A percentile compares a stretch with the other conserved stretches of the same genome.
These are phyloP conservation scores for Athene noctua DNA, from an alignment of 2,113 vertebrate genomes.

Conservation along the genomic window DNA sequence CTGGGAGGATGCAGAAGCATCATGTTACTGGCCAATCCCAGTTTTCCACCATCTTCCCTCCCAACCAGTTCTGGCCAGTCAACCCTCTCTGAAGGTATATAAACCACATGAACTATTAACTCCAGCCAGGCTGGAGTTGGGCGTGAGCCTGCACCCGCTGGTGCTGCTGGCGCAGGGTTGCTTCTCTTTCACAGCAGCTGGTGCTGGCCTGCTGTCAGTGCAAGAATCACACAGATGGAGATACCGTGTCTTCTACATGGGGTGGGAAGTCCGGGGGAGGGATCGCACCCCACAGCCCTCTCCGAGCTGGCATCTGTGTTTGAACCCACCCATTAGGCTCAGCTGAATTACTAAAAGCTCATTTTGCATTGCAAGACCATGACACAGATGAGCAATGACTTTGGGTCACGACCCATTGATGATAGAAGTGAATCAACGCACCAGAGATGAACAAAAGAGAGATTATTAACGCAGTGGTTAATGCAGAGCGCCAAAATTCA, in stretches of 20 bases:
- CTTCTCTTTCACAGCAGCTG: not conserved
- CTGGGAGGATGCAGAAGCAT: not conserved
- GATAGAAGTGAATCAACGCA: not conserved
- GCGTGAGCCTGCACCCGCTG: accelerated
- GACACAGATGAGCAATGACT: not conserved
- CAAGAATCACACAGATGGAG: not conserved
- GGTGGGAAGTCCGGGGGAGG: not conserved
- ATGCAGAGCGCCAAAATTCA: constrained; percentile 15
- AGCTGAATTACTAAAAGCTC: constrained; percentile 6
- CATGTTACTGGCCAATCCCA: not conserved
- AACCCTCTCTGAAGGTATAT: not conserved
- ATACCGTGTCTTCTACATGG: not conserved
- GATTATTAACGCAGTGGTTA: constrained; percentile 9
- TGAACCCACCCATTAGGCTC: not conserved
- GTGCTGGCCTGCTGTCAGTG: not conserved
- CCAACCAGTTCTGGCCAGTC: not conserved
- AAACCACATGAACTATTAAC: not conserved
- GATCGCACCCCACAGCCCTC: not conserved
- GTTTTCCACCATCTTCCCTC: not conserved
- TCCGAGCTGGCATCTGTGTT: not conserved
- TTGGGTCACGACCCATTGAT: not conserved
- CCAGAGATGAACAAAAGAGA: not conserved
- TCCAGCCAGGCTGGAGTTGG: not conserved
- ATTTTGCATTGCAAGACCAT: not conserved
- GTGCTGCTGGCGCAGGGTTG: not conserved